phyloP scores from a whole-genome alignment of 2,797 vertebrate species.

The Pyrrhura leucotis region DNA sequence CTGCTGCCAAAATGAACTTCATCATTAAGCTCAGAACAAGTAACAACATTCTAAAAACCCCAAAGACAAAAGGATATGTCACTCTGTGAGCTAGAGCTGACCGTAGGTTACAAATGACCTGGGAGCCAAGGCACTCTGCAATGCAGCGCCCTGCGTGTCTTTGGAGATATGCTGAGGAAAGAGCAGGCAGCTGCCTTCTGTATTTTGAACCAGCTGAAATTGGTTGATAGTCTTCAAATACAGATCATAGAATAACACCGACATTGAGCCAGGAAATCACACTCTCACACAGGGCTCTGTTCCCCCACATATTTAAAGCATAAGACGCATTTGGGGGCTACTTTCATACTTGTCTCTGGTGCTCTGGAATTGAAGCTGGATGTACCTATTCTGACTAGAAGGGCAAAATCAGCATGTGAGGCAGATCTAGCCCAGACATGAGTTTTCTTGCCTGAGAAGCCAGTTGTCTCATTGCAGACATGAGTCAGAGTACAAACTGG shows the following conservation, averaged over 20 bases:
- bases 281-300: not conserved
- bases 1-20: not conserved
- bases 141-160: accelerated
- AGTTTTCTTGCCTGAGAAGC: not conserved
- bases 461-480: not conserved
- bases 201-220: not conserved
- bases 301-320: not conserved
- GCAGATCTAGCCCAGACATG: not conserved
- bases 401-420: not conserved
- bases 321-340: not conserved
- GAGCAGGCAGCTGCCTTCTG: not conserved
- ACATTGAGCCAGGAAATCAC: not conserved
- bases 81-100: not conserved
- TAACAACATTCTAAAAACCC: not conserved
- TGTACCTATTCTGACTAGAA: not conserved
- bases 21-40: not conserved
- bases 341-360: not conserved
- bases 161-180: not conserved
- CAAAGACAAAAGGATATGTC: not conserved
- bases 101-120: not conserved
- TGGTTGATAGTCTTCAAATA: not conserved
- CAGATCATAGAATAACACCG: not conserved
- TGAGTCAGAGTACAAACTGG: not conserved
- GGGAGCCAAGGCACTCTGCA: not conserved
- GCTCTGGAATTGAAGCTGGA: not conserved